Conservation (phyloP, 2,113 vertebrate genomes). For the Odontophorus gujanensis region DNA sequence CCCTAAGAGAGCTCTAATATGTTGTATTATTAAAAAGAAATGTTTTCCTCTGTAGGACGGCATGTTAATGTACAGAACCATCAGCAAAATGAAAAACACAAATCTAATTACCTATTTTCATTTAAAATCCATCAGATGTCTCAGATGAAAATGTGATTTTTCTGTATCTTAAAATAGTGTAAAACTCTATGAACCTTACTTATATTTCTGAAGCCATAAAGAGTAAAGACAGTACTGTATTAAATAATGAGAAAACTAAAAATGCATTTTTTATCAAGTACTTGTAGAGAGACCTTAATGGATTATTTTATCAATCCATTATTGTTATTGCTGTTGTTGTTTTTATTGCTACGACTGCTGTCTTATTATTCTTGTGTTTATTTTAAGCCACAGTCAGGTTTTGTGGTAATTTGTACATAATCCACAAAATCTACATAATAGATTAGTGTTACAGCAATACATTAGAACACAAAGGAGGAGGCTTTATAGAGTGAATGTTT, state of each 20-base stretch:
- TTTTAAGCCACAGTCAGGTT: slow-evolving; percentile 25
- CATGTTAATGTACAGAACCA: not conserved
- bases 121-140: not conserved
- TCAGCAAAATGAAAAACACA: not conserved
- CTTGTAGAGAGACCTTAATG: not conserved
- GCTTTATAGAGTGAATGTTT: not conserved
- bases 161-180: not conserved
- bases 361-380: slow-evolving; percentile 22
- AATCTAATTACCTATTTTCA: not conserved
- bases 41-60: not conserved
- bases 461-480: not conserved
- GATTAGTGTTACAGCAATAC: not conserved
- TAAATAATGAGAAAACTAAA: slow-evolving; percentile 25
- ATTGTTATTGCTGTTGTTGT: not conserved
- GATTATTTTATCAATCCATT: not conserved
- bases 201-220: slow-evolving; percentile 12
- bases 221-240: not conserved
- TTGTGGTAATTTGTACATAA: slow-evolving; percentile 10
- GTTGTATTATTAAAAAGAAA: not conserved
- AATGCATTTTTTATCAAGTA: slow-evolving; percentile 4
- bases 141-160: not conserved
- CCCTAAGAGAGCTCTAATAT: not conserved
- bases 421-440: slow-evolving; percentile 37
- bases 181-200: not conserved
- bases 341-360: slow-evolving; percentile 4